Conservation (phyloP, 2,113 vertebrate genomes). For the Bagarius yarrelli region DNA sequence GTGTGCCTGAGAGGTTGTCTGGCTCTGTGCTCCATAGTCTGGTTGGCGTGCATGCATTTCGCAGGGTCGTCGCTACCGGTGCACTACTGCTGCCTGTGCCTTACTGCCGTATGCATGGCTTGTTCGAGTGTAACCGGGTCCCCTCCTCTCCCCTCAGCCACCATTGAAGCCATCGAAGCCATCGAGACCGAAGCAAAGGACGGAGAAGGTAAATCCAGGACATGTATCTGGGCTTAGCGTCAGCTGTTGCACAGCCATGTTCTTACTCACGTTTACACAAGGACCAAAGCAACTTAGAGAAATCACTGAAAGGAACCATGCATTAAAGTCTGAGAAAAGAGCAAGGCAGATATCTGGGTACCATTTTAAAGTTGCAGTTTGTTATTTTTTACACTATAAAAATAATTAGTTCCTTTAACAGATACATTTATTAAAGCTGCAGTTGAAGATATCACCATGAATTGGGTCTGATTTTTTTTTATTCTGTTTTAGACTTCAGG, state of each 20-base stretch:
- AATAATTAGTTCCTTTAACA: not conserved
- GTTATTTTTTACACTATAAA: not conserved
- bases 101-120: slow-evolving; percentile 72
- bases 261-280: slow-evolving; percentile 1
- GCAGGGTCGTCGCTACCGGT: slow-evolving; percentile 45
- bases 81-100: slow-evolving; percentile 60
- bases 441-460: not conserved
- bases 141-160: slow-evolving; percentile 75
- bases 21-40: slow-evolving; percentile 52
- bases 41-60: slow-evolving; percentile 58
- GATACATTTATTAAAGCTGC: not conserved
- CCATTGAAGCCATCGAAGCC: slow-evolving; percentile 82
- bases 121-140: slow-evolving; percentile 72
- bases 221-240: slow-evolving; percentile 39
- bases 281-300: not conserved
- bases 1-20: slow-evolving; percentile 45
- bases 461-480: not conserved
- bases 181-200: slow-evolving; percentile 74
- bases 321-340: slow-evolving; percentile 15
- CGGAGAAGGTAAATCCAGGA: slow-evolving; percentile 74
- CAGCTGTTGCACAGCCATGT: slow-evolving; percentile 30
- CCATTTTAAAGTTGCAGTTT: slow-evolving; percentile 10
- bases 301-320: slow-evolving; percentile 7
- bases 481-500: not conserved
- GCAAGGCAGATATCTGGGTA: slow-evolving; percentile 43